These are phyloP conservation scores for Carduelis carduelis DNA, from an alignment of 2,797 vertebrate genomes.

Conservation along the genomic window DNA sequence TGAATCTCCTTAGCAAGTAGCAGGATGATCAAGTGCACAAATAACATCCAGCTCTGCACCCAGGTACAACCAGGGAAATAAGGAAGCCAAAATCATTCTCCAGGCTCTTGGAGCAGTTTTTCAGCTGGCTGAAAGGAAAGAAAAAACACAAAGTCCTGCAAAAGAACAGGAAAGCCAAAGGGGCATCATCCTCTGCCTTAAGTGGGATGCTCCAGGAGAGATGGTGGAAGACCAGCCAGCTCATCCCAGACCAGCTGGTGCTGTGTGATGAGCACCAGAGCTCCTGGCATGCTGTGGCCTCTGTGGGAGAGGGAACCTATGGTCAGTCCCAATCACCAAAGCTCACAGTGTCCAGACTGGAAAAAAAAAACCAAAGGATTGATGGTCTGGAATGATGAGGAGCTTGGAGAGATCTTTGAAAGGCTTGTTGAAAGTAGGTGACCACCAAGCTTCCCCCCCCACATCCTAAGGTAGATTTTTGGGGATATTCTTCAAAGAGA, in stretches of 20 bases:
- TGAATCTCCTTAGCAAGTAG: not conserved
- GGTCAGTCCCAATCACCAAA: not conserved
- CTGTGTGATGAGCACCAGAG: not conserved
- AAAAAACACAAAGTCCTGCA: not conserved
- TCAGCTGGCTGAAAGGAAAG: not conserved
- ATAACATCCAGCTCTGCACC: not conserved
- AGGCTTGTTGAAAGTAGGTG: not conserved
- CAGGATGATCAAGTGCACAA: not conserved
- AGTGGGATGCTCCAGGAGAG: not conserved
- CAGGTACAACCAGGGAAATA: not conserved
- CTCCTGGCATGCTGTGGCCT: not conserved
- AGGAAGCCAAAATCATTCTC: not conserved
- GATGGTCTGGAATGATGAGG: not conserved
- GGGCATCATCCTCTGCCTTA: not conserved
- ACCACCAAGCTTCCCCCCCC: not conserved
- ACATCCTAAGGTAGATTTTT: not conserved
- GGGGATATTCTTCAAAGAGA: not conserved
- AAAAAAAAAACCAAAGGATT: not conserved
- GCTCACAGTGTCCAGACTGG: not conserved
- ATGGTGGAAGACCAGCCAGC: not conserved
- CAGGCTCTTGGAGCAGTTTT: not conserved
- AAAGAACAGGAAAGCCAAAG: not conserved
- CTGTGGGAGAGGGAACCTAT: fast-evolving
- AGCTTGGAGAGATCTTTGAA: not conserved
- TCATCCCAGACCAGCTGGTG: not conserved